Evolutionary conservation across 2,113 vertebrate species (phyloP), one percentile per base, ranked within the genome.

Genomic region (Proterorhinus semilunaris): DNA sequence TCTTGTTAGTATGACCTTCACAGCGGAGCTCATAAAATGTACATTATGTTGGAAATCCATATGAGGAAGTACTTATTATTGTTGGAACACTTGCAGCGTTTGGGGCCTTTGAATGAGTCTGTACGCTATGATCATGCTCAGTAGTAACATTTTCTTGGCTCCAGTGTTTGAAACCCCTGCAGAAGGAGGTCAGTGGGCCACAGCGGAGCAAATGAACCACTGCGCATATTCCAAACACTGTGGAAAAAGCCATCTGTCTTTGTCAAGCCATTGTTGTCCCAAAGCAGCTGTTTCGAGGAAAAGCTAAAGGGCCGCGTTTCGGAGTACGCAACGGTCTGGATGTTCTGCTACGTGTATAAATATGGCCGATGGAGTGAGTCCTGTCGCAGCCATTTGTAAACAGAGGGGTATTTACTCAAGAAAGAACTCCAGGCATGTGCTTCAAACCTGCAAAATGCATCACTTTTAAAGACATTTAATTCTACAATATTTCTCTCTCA

Each of bases 171-270:
- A 27, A 57, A 21, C 36, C 36, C 7, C 1, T 13, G 58, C 13
- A 44, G 58, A 61, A 61, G 13, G 8, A 42, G 58, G 58, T 61
- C 42, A 44, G 58, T 61, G 58, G 58, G 58, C 42, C n/a, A 61
- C n/a, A 45, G 8, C 7, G 13, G 57, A 11, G 13, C 27, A 43
- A 8, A 43, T 13, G 7, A 1, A 6, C 7, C 0, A 9, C 13
- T 10, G 15, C 44, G 57, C 0, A 8, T 4, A 43, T 15, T n/a
- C 12, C n/a, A 45, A 44, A 61, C 58, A n/a, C 7, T n/a, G 44
- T 61, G 58, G 58, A 61, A 61, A 61, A 13, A 61, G 8, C 11
- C 2, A 45, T 61, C n/a, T 8, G 42, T 61, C 58, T 16, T 5
- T 10, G 58, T 61, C 12, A 3, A 2, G 42, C 8, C 15, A 9